Evolutionary conservation across 2,797 vertebrate genomes (phyloP), one percentile per base, ranked within the genome.

Genomic region (Amphiprion clarkii): DNA sequence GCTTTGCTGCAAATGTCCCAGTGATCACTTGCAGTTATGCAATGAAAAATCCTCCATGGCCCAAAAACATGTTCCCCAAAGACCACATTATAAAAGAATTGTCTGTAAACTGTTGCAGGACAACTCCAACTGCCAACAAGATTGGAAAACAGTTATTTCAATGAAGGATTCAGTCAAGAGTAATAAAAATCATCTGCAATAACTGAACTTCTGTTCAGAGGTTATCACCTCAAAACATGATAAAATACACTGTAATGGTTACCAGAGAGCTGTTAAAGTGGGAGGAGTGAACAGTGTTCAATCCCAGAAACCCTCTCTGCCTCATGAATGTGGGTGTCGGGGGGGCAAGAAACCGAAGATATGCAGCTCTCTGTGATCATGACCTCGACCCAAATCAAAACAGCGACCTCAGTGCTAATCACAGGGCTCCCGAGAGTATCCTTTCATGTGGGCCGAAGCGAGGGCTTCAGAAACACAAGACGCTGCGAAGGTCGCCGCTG

Each of bases 321-420:
- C 40, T 70, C 54, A 36, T 67, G 66, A 66, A 64, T 12, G 27
- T n/a, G 46, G 44, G 33, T 10, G 59, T 68, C n/a, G 4, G 0
- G 6, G 6, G 21, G 9, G 27, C 7, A 33, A 27, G 59, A 66
- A 52, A 14, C 56, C 21, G 3, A 68, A 76, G 81, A 71, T 2
- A 31, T n/a, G 4, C 10, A 5, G 2, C 55, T 72, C 71, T 70
- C 36, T 81, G 68, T 78, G 74, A 78, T 51, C 13, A 46, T 73
- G 87, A 93, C 91, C 90, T 91, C 73, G 23, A 83, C 76, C 84
- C 81, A 83, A 89, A 92, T 92, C 84, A 85, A 87, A 88, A 80
- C 75, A 0, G 44, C 39, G 80, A 92, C 89, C 89, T 91, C 67
- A 0, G 27, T 6, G 83, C 82, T 93, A 92, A 93, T 93, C 89